These are phyloP conservation scores for Procambarus clarkii DNA, from an alignment of 1,140 invertebrate genomes.

Conservation along the genomic window DNA sequence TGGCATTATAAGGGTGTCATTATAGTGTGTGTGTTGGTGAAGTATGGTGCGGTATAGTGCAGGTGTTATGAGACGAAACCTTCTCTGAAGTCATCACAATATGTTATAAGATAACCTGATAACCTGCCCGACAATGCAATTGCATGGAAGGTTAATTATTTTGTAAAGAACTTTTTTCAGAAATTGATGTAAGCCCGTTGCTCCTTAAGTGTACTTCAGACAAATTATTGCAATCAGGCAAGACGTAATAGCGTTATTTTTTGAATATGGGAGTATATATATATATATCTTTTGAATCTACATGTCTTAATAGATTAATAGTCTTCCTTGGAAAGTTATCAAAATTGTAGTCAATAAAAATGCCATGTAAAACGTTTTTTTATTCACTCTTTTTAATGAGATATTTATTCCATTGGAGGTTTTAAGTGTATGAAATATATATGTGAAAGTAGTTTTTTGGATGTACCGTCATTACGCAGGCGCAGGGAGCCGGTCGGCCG, in stretches of 20 bases:
- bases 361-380: background rate
- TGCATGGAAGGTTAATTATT: slow-evolving; percentile 48
- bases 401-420: no score
- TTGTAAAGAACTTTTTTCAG: slow-evolving; percentile 13
- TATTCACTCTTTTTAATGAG: background rate
- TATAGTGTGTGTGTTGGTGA: no score
- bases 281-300: slow-evolving; percentile 61
- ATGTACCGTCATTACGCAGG: no score
- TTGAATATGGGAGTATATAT: slow-evolving; percentile 30
- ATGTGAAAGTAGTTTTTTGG: no score
- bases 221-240: slow-evolving; percentile 4
- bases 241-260: slow-evolving; percentile 55
- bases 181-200: slow-evolving; percentile 23
- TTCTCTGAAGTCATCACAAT: slow-evolving; percentile 21
- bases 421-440: no score
- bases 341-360: slow-evolving; percentile 51
- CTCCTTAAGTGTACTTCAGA: slow-evolving; percentile 58
- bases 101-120: slow-evolving; percentile 19
- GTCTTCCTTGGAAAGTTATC: slow-evolving; percentile 55
- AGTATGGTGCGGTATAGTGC: no score
- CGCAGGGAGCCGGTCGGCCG: no score
- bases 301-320: slow-evolving; percentile 46
- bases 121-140: background rate
- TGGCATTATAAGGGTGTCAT: no score
- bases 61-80: background rate